These are phyloP conservation scores for Scatophagus argus DNA, from an alignment of 2,113 vertebrate species.

Conservation along the genomic window DNA sequence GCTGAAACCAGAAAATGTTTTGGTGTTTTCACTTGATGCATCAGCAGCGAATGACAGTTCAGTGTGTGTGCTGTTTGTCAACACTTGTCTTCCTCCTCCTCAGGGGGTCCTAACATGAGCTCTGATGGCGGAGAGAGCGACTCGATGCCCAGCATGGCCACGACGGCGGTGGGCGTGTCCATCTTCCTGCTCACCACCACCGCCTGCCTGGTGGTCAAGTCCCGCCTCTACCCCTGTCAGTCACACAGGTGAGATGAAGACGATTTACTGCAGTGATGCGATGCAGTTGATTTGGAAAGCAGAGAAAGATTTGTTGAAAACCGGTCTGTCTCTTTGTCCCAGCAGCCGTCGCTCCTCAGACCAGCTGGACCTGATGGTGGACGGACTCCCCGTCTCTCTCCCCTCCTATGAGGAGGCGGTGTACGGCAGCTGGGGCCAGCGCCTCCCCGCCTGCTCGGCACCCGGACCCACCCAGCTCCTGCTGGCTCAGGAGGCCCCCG, in stretches of 20 bases:
- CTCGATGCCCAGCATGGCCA: conserved; percentile 80
- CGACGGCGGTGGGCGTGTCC: conserved; percentile 81
- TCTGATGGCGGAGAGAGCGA: conserved; percentile 29
- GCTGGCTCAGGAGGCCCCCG: conserved; percentile 67
- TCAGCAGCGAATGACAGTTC: no score
- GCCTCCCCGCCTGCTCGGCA: conserved; percentile 47
- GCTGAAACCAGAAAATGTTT: background rate
- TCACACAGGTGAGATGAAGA: conserved; percentile 69
- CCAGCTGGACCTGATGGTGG: conserved; percentile 83
- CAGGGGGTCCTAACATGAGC: conserved; percentile 60
- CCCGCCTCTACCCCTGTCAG: conserved; percentile 78
- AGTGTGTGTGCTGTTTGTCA: no score
- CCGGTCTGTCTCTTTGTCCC: background rate
- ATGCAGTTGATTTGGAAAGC: no score
- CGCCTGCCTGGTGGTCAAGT: conserved; percentile 83
- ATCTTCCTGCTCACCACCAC: conserved; percentile 85
- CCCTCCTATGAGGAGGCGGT: conserved; percentile 85
- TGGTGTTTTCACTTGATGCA: background rate
- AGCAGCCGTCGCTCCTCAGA: conserved; percentile 80
- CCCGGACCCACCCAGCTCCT: conserved; percentile 80
- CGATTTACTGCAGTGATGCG: background rate
- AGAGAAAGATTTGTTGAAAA: no score
- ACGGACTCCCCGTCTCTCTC: conserved; percentile 75
- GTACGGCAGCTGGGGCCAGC: conserved; percentile 83
- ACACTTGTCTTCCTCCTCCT: background rate